Evolutionary conservation across 2,113 vertebrate species (phyloP), one percentile per base, ranked within the genome.

Genomic region (Nycticorax nycticorax): DNA sequence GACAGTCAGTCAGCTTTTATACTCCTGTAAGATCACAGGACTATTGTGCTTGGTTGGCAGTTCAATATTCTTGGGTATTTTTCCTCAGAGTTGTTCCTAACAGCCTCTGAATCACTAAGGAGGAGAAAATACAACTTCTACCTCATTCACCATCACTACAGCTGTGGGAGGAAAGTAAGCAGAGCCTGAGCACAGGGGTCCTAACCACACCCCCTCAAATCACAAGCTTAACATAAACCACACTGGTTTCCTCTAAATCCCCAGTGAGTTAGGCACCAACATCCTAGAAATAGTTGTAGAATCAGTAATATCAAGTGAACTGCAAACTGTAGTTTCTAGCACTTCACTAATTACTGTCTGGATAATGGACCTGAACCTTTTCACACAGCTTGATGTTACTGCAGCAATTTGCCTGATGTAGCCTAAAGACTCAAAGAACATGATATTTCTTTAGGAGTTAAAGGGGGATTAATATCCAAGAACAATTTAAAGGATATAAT

Each of bases 401-500:
- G 63, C 47, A 93, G 52, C 37, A 84, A 71, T 93, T 81, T 39
- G 4, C 59, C 30, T 80, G 68, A 80, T 63, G 63, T 55, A 89
- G 83, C 80, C 48, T 80, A 55, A 96, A 95, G 59, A 88, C 21
- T 82, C 75, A 72, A 88, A 96, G 56, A 93, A 78, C 47, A 62
- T 32, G 52, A 55, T 77, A 94, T 69, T 77, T 90, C 76, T 90
- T 79, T 32, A 60, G 68, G 32, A 74, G 56, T 69, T 85, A 82
- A 71, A 95, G 32, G 15, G 14, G 22, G 22, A 15, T 86, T 86
- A 83, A 82, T 52, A 94, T 37, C n/a, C 53, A 86, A 91, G 21
- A 53, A 81, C 28, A 92, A 47, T 78, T 91, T 91, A 89, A 97
- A 96, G 43, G 56, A 52, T 66, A 73, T 85, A 95, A 97, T 97